A percentile compares a stretch with the other conserved stretches of the same genome.
These are phyloP conservation scores for Corythornis cristatus DNA, from an alignment of 2,113 vertebrate species.

Conservation along the genomic window DNA sequence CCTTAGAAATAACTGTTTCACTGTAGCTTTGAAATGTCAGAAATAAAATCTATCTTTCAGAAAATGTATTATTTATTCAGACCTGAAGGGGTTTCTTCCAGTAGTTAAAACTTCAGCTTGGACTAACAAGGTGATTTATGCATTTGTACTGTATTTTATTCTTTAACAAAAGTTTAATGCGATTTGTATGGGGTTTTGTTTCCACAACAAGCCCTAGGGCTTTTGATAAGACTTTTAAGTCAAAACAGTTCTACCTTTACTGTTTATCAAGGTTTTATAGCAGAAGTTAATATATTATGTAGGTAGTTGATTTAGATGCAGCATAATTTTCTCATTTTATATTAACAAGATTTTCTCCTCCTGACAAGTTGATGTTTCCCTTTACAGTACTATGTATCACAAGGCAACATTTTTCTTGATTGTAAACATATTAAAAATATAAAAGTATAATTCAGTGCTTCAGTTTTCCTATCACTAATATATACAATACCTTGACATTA, in stretches of 20 bases:
- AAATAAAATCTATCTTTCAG: neutral
- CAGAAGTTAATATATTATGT: slow-evolving; percentile 22
- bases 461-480: neutral
- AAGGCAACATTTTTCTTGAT: neutral
- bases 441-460: neutral
- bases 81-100: slow-evolving; percentile 4
- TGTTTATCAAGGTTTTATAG: slow-evolving; percentile 31
- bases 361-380: neutral
- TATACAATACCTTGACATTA: neutral
- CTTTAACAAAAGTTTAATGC: slow-evolving; percentile 32
- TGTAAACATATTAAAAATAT: neutral
- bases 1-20: neutral
- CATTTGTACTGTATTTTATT: slow-evolving; percentile 12
- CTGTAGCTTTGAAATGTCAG: slow-evolving; percentile 4
- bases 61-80: slow-evolving; percentile 37
- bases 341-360: slow-evolving; percentile 2
- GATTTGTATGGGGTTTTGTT: slow-evolving; percentile 26
- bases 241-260: slow-evolving; percentile 28
- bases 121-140: slow-evolving; percentile 60
- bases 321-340: slow-evolving; percentile 33
- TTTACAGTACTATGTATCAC: neutral
- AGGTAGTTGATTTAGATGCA: neutral
- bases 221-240: slow-evolving; percentile 56
- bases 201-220: neutral
- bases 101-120: slow-evolving; percentile 19